Base-by-base conservation (phyloP, 1,140 invertebrate species). In the Zaprionus tsacasi region DNA sequence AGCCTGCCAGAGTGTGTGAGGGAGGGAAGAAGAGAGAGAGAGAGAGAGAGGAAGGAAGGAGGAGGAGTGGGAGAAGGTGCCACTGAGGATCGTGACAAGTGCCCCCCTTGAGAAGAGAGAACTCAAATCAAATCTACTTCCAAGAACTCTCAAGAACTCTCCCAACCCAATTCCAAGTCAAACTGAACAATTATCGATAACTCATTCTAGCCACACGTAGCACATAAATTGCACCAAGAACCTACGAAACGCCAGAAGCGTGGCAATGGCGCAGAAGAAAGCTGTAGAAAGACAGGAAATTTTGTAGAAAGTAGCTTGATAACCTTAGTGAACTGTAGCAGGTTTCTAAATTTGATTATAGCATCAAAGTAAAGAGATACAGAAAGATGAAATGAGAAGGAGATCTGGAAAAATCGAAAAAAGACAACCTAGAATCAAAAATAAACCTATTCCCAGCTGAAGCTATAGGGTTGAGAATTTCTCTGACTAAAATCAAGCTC, bases 71-170 rank as follows among this genome's bases (percentile, higher is more conserved):
- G 13, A 11, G 12, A 5, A 30, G 27, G 27, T 30, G 27, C 27
- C 27, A 30, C 27, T 6, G 27, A 36, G 38, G 68, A 76, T 76
- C 73, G 73, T 76, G 73, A 76, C 73, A 76, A 76, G 73, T 71
- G 73, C 66, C 40, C 38, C 38, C 57, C 43, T 66, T 40, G 55
- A 63, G 21, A 21, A 21, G 21, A 30, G 15, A 36, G 21, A 58
- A 30, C 54, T n/a, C 45, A 68, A 25, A 68, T 17, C 17, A 36
- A n/a, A 36, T 21, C 54, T 66, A 33, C 12, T 73, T 73, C 70
- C 38, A 33, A 69, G 70, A 73, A 73, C 38, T 5, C 38, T 11
- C 38, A 40, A 40, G 13, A 27, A 27, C 0, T 30, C 0, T 30
- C 45, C 17, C 45, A 50, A 50, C 45, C 45, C 45, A 50, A 3